Base-by-base conservation (phyloP, 2,113 vertebrate species). In the Gadus macrocephalus region DNA sequence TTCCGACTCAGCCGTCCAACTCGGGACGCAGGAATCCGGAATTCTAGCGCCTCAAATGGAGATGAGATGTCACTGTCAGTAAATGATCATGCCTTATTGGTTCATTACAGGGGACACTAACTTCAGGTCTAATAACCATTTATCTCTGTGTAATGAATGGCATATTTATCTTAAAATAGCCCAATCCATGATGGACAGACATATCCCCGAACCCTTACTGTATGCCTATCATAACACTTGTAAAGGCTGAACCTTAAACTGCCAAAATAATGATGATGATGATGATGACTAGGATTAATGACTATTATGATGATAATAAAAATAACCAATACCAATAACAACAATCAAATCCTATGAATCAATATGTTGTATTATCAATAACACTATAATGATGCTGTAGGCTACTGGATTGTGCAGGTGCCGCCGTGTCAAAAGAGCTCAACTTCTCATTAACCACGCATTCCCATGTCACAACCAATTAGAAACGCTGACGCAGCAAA, bases 61-160 rank as follows among this genome's bases (percentile, higher is more conserved):
- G 79, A 73, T 75, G 78, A 79, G 67, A 85, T 15, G 81, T 83
- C 85, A 87, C 72, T 68, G 83, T 79, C 31, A 35, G 31, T 4
- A 35, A 35, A 53, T 53, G 8, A 53, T 53, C 15, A 53, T 53
- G 2, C 20, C 20, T 20, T 2, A 2, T 25, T 35, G 31, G 31
- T 35, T 35, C 4, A 35, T 35, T 35, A 35, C 3, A 35, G 31
- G 31, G 31, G 6, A 35, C 31, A 35, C 31, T 4, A 35, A 14
- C 42, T 2, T 49, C 42, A 49, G 11, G 42, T 49, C 42, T 12
- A 9, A 9, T 49, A 35, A 35, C 11, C 12, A 9, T 0, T 9
- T 49, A 8, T 49, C 42, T 49, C 42, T 12, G 7, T 49, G 42
- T 12, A 49, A 49, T 49, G 42, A 2, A 49, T 49, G 11, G 42